These are phyloP conservation scores for Laothoe populi DNA, from an alignment of 2,888 invertebrate species.

Conservation along the genomic window DNA sequence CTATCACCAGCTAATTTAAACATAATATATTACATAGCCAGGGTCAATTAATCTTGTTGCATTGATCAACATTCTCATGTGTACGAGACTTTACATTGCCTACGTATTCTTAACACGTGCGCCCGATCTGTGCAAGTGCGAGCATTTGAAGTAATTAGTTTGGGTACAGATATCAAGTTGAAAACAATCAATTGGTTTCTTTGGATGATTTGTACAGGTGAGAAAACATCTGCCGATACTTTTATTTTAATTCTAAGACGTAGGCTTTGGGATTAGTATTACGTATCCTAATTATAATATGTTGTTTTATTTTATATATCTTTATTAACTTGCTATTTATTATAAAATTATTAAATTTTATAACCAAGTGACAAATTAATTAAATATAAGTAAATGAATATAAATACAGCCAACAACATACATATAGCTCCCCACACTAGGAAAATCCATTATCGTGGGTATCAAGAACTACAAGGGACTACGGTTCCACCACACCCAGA, in stretches of 20 bases:
- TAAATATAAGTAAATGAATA: too few relatives aligned
- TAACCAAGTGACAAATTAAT: too few relatives aligned
- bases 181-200: slow-evolving; percentile 35
- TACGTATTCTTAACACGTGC: slow-evolving; percentile 19
- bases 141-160: slow-evolving; percentile 37
- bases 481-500: too few relatives aligned
- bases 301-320: not conserved
- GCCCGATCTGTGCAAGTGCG: slow-evolving; percentile 31
- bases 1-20: too few relatives aligned
- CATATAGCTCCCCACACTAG: too few relatives aligned
- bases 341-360: not conserved
- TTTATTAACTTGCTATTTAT: not conserved
- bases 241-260: not conserved
- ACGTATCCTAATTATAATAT: not conserved
- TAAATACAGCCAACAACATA: too few relatives aligned
- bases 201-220: slow-evolving; percentile 50
- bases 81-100: not conserved
- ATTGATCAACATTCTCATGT: not conserved
- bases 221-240: slow-evolving; percentile 22
- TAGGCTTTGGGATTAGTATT: not conserved
- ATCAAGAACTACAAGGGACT: too few relatives aligned
- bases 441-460: too few relatives aligned
- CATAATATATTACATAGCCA: too few relatives aligned
- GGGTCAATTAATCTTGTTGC: not conserved
- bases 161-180: slow-evolving; percentile 33